Base-by-base conservation (phyloP, 2,113 vertebrate genomes). In the Lepisosteus oculatus region DNA sequence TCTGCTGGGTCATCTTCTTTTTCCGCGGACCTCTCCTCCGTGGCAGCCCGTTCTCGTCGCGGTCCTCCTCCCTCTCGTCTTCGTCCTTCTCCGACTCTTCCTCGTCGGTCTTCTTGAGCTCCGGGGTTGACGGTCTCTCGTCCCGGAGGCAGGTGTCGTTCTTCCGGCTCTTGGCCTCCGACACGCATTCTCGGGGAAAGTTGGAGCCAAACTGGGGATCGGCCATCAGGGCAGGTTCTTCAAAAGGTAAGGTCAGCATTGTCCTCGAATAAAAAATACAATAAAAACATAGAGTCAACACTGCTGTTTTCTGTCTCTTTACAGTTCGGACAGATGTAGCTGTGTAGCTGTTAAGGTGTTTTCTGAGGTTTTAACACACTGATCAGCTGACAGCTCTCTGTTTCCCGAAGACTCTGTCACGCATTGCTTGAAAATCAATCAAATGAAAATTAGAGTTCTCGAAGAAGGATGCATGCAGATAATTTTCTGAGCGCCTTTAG, bases 211-310 rank as follows among this genome's bases (percentile, higher is more conserved):
- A 95, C 86, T 95, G 93, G 79, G 95, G 89, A 81, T 98, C 95
- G 81, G 94, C 93, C 94, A 96, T 95, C 89, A 93, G 83, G 86
- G 94, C 95, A 89, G 94, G 90, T 83, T 98, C 96, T 85, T 99
- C 95, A 91, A 95, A 95, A n/a, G 97, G 95, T 89, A 97, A 92
- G 43, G 97, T 99, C 94, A 99, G 87, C 97, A 98, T 99, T 90
- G 92, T 91, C 92, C 93, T 95, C 86, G 75, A 84, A 81, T 59
- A 59, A 89, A 84, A 29, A 89, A 88, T 89, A 80, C 80, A 86
- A 92, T 85, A 81, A 94, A 78, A 85, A 79, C 74, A 59, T 6
- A 6, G 29, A 29, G 57, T 59, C 57, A 59, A 15, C 14, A 59
- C 5, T 0, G 12, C 3, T n/a, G 5, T 29, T 29, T 29, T 29